These are phyloP conservation scores for Heteromormyrus szaboi DNA, from an alignment of 2,797 vertebrate species.

Conservation along the genomic window DNA sequence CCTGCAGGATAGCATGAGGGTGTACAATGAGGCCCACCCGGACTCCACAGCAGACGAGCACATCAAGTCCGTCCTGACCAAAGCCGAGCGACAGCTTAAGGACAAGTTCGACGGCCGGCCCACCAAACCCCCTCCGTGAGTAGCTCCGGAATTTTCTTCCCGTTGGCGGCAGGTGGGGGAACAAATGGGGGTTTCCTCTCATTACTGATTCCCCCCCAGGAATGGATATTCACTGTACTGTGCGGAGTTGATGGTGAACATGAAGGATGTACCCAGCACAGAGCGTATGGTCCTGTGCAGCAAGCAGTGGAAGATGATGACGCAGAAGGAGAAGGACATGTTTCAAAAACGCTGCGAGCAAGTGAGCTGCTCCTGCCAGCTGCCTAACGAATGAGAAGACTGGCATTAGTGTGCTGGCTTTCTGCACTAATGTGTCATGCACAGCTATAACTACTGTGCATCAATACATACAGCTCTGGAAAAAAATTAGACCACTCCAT, in stretches of 20 bases:
- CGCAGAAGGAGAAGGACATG: slow-evolving; percentile 72
- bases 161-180: neutral
- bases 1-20: slow-evolving; percentile 59
- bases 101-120: slow-evolving; percentile 74
- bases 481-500: neutral
- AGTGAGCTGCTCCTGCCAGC: slow-evolving; percentile 42
- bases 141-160: slow-evolving; percentile 7
- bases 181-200: neutral
- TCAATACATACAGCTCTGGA: neutral
- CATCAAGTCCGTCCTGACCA: slow-evolving; percentile 68
- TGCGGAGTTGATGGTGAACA: slow-evolving; percentile 73
- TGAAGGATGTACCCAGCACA: slow-evolving; percentile 72
- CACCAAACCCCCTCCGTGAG: slow-evolving; percentile 71
- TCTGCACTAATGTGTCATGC: neutral
- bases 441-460: neutral
- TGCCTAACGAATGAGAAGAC: neutral
- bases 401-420: neutral
- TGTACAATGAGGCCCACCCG: slow-evolving; percentile 62
- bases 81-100: slow-evolving; percentile 70
- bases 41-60: slow-evolving; percentile 60
- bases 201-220: slow-evolving; percentile 34
- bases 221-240: slow-evolving; percentile 74
- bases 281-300: slow-evolving; percentile 74
- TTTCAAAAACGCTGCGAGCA: slow-evolving; percentile 74
- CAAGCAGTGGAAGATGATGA: slow-evolving; percentile 74